Base-by-base conservation (phyloP, 1,140 invertebrate species). In the Lordiphosa mommai region DNA sequence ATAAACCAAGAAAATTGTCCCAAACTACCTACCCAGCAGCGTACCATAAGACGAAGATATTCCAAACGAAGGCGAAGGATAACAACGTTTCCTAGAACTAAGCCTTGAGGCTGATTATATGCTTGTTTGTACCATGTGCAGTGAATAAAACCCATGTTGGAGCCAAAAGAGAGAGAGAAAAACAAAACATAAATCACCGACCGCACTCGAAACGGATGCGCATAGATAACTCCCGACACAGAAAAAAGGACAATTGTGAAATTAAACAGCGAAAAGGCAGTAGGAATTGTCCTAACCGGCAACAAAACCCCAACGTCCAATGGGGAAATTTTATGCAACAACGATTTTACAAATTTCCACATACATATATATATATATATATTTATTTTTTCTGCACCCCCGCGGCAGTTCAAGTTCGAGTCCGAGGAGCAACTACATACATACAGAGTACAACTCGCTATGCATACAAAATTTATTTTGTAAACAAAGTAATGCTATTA, bases 401-500 rank as follows among this genome's bases (percentile, higher is more conserved):
- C 6, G 64, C 64, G 53, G 63, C 47, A 30, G 20, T 38, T 51
- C 17, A 46, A 41, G 44, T 41, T 40, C 33, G 20, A 20, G 20
- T 20, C 20, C 20, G 4, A 20, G 20, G 2, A 20, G 20, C 4
- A n/a, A n/a, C n/a, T n/a, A n/a, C n/a, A n/a, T n/a, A n/a, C n/a
- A n/a, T n/a, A n/a, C n/a, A 1, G 20, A 6, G 20, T 23, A 6
- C 77, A 69, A 84, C 77, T 84, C 72, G 77, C 72, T 77, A 84
- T 84, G 77, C 77, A 84, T 84, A 84, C 77, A 77, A 77, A 84
- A 84, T 84, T 69, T 84, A 82, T 84, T 77, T 84, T 69, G 77
- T 72, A 84, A 84, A 84, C 79, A 84, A 84, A 84, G 77, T 84
- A 84, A 84, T 84, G 77, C 77, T 64, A 84, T 84, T 84, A 84